Evolutionary conservation across 2,113 vertebrate species (phyloP), one percentile per base, ranked within the genome.

Genomic region (Corythornis madagascariensis): DNA sequence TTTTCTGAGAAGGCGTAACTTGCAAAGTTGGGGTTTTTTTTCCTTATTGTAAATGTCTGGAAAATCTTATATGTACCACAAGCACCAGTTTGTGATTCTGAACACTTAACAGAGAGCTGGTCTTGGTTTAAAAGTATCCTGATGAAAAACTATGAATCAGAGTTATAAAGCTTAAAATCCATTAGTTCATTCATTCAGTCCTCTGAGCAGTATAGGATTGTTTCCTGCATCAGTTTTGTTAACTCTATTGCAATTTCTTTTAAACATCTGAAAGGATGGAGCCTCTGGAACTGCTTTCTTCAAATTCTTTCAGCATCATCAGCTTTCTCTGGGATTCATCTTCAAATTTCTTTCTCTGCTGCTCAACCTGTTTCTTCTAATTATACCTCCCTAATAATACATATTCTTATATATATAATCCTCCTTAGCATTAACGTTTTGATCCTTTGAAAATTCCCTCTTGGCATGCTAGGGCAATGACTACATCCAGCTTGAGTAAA

Each of bases 351-450:
- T 42, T 66, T 71, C 56, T 59, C 72, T 80, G 45, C 47, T 74
- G 82, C 50, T 83, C 52, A 93, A 43, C 82, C 31, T 52, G 52
- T 90, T 94, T 70, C 53, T 92, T 89, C 31, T 89, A 92, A 92
- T 96, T 87, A 72, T 19, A 93, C 21, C 52, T 89, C 11, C 19
- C 52, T 43, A 38, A 48, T 81, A 91, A 87, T 18, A 66, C 33
- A 57, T 76, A 40, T 40, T 70, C 43, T 65, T 45, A 25, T 8
- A 76, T 33, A 28, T 35, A 14, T 59, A 89, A 80, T 59, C 29
- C 26, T 83, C 53, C 26, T 40, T 74, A 79, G 78, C 0, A 0
- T 74, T 92, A 40, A 67, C 63, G 16, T 73, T 91, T 92, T 89
- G 57, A 83, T 77, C 56, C 33, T 89, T 83, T 86, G 38, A 22